Percentiles rank a stretch among this genome's conserved stretches.
These are phyloP conservation scores for Macrosteles quadrilineatus DNA, from an alignment of 1,140 invertebrate genomes.

Conservation along the genomic window DNA sequence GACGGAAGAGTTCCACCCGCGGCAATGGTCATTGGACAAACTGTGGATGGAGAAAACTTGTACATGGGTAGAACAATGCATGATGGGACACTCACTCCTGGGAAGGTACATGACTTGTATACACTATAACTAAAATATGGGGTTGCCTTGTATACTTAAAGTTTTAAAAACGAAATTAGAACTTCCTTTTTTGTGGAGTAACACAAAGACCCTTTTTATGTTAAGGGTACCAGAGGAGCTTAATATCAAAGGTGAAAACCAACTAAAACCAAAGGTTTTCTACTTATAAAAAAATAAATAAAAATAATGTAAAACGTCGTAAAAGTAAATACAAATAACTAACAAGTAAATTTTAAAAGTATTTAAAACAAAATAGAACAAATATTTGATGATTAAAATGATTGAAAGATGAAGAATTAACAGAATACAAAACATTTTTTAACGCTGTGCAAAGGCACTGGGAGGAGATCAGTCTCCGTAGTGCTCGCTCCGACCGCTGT, in stretches of 20 bases:
- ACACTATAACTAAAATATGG: background rate
- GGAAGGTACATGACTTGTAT: too few relatives aligned
- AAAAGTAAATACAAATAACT: too few relatives aligned
- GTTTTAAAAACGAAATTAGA: background rate
- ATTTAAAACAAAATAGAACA: too few relatives aligned
- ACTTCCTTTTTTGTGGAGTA: background rate
- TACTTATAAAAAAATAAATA: background rate
- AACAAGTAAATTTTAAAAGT: too few relatives aligned
- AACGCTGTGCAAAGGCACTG: too few relatives aligned
- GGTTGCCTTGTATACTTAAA: background rate
- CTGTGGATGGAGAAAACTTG: slow-evolving; percentile 62
- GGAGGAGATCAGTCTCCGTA: too few relatives aligned
- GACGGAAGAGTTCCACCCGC: slow-evolving; percentile 61
- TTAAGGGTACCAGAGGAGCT: too few relatives aligned
- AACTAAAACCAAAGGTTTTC: background rate
- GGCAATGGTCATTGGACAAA: slow-evolving; percentile 62
- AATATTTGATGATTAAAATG: too few relatives aligned
- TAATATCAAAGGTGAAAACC: background rate
- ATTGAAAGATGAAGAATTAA: too few relatives aligned
- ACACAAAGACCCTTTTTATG: background rate
- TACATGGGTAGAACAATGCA: slow-evolving; percentile 67
- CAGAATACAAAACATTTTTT: too few relatives aligned
- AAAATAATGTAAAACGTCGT: background rate
- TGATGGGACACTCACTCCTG: slow-evolving; percentile 64
- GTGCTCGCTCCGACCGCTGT: too few relatives aligned